A percentile compares a stretch with the other conserved stretches of the same genome.
Evolutionary conservation across 2,113 vertebrate genomes (phyloP).

Genomic region (Equus przewalskii): DNA sequence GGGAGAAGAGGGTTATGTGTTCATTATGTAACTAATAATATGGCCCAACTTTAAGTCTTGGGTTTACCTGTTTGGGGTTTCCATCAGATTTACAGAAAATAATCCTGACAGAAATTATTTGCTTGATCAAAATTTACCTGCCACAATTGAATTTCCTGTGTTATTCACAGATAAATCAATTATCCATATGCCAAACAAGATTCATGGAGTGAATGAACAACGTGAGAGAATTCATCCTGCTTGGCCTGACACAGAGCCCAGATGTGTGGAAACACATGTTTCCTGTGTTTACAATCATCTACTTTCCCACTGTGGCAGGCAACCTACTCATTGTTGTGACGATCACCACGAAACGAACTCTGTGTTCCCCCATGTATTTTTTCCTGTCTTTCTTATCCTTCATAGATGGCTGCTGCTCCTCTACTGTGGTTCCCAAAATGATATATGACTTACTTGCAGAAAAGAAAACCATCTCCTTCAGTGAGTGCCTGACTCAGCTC

Average conservation of each 20-base stretch:
- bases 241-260: conserved; percentile 56
- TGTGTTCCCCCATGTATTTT: conserved; percentile 58
- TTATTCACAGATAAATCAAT: not conserved
- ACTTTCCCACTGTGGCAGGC: not conserved
- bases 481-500: conserved; percentile 59
- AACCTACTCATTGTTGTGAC: conserved; percentile 58
- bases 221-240: not conserved
- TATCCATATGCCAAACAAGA: not conserved
- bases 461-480: conserved; percentile 64
- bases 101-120: not conserved
- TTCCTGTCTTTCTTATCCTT: conserved; percentile 68
- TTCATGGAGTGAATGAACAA: not conserved
- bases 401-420: conserved; percentile 50
- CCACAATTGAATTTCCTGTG: not conserved
- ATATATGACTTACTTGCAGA: not conserved
- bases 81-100: not conserved
- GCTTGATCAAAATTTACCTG: not conserved
- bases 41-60: not conserved
- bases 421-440: conserved; percentile 50
- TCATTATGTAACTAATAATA: not conserved
- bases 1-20: not conserved
- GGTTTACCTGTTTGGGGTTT: not conserved
- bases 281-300: not conserved
- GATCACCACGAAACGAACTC: not conserved
- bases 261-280: conserved; percentile 20